Base-by-base conservation (phyloP, 35 echinoderm and acorn worm genomes). In the Apostichopus californicus region DNA sequence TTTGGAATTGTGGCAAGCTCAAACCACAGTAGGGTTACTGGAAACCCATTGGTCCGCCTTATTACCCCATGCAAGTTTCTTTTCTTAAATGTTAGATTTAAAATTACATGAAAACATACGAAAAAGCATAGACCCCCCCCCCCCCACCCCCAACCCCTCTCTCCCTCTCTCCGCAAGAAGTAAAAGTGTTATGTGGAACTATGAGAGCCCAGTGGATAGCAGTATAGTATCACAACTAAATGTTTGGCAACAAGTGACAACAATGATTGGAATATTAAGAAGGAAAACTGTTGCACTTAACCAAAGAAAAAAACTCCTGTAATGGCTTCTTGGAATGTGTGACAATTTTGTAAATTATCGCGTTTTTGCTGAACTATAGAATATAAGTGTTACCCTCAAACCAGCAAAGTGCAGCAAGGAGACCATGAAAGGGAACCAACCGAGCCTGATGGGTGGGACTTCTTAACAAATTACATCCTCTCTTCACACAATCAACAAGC, bases 391-490 rank as follows among this genome's bases (percentile, higher is more conserved):
- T 68, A 4, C 64, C 18, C 64, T 68, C 64, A 68, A 68, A 68
- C 64, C 34, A 68, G 11, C 64, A 68, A 68, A 68, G 11, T 66
- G 11, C 18, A 68, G 18, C 64, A 68, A 14, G 11, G 34, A 46
- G 34, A 14, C 18, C 11, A 68, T 68, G 18, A 68, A 68, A 18
- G 18, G 18, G 64, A 68, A 68, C 64, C 12, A 17, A 68, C 64
- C 18, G 64, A 68, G 18, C 64, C 64, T 18, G 64, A 11, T 68
- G 64, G 64, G 64, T 68, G 64, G 64, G 64, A 68, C 64, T 68
- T 11, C 64, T 68, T 68, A 83, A 83, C 80, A 83, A 83, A 83
- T 83, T 56, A 20, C 52, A 34, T 14, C 80, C 80, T 83, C 55
- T 25, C 55, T n/a, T 53, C 80, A 8, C 25, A 83, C 80, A 83